Conservation (phyloP, 2,113 vertebrate species). For the Chlorodrepanis virens region DNA sequence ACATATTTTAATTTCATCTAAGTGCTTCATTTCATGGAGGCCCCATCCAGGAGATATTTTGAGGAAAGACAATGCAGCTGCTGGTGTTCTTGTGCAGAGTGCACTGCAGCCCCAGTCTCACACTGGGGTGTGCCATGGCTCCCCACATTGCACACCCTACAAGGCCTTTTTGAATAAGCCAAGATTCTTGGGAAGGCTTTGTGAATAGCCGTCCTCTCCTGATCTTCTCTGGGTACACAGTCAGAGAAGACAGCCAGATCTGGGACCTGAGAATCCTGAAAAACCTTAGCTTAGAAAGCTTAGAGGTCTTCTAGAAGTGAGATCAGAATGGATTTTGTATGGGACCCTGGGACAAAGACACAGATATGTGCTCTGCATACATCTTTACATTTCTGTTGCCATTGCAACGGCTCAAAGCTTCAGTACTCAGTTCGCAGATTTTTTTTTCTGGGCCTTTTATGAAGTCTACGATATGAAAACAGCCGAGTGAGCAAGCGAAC, state of each 20-base stretch:
- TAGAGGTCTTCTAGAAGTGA: not conserved
- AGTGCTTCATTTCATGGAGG: not conserved
- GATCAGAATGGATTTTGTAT: not conserved
- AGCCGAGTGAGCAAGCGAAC: not conserved
- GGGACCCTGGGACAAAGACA: not conserved
- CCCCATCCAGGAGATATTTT: not conserved
- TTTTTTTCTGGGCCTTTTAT: not conserved
- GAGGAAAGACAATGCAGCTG: not conserved
- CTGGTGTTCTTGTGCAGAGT: not conserved
- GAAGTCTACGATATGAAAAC: not conserved
- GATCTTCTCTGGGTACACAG: not conserved
- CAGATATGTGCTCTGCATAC: not conserved
- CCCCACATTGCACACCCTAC: fast-evolving
- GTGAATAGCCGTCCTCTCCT: not conserved
- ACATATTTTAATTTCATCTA: not conserved
- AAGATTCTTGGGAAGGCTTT: not conserved
- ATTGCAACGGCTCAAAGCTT: not conserved
- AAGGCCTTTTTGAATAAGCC: not conserved
- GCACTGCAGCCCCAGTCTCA: not conserved
- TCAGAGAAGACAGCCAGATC: not conserved
- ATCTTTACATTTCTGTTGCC: not conserved
- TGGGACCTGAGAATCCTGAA: not conserved
- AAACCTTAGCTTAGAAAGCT: not conserved
- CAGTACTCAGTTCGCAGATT: not conserved
- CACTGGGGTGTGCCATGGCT: fast-evolving